Evolutionary conservation across 1,140 invertebrate genomes (phyloP), one percentile per base, ranked within the genome.

Genomic region (Homalodisca vitripennis): DNA sequence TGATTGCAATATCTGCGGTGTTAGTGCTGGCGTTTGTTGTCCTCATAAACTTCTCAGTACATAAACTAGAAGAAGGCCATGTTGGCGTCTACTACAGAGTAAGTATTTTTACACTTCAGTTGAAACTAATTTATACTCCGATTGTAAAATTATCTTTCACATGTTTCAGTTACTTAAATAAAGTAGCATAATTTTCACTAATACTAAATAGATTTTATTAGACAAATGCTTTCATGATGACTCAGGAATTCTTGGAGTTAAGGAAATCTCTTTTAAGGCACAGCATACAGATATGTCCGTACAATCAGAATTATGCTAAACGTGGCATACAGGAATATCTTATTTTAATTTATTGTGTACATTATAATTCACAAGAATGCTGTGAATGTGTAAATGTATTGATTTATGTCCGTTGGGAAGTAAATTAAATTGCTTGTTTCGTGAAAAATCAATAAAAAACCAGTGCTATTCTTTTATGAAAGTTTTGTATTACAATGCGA

Each of bases 1-100:
- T 64, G 60, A 69, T 51, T 34, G 66, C 68, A 26, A 31, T 70
- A 17, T 24, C 64, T 57, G 71, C 55, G 14, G 64, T 27, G 14
- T 13, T 70, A 17, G 34, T 71, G 13, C 47, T 72, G 32, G 60
- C 70, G 27, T 60, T 72, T 30, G 68, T 63, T 6, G 53, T 74
- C 3, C 34, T 77, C 26, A 64, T 72, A 31, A 75, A 89, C 79
- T 88, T 87, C 76, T 89, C 89, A 1, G 80, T 94, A 22, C 93
- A 95, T 76, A 89, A 88, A 80, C 88, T 95, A 32, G 91, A 94
- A 73, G 92, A 94, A 82, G 92, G 93, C 67, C 89, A 95, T 86
- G 89, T 95, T 68, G 93, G 92, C 41, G 92, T 96, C 70, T 96
- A 95, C 79, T 96, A 92, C 77, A 84, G 92, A 73, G 93, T 94